Evolutionary conservation across 2,797 vertebrate genomes (phyloP).

Genomic region (Characodon lateralis): DNA sequence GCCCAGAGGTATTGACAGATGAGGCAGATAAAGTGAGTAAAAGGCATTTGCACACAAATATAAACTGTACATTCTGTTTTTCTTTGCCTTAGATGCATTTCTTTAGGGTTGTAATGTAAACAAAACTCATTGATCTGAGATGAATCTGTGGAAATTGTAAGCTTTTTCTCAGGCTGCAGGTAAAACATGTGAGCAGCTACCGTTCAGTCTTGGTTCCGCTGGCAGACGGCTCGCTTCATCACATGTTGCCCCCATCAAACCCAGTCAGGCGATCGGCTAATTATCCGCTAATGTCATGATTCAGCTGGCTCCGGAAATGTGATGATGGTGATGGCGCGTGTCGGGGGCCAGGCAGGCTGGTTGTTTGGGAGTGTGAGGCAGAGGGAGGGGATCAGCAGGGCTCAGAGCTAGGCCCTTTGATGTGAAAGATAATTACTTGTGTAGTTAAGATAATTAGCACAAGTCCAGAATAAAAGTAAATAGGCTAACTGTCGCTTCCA

Average conservation of each 20-base stretch:
- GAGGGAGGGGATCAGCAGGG: slow-evolving; percentile 49
- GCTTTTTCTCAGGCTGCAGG: slow-evolving; percentile 20
- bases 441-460: slow-evolving; percentile 80
- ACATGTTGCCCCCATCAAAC: slow-evolving; percentile 67
- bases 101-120: slow-evolving; percentile 34
- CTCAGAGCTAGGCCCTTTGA: slow-evolving; percentile 79
- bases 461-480: slow-evolving; percentile 81
- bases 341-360: slow-evolving; percentile 18
- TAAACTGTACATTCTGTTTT: not conserved
- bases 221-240: slow-evolving; percentile 30
- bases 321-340: slow-evolving; percentile 58
- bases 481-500: slow-evolving; percentile 69
- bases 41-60: slow-evolving; percentile 18
- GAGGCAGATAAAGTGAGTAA: slow-evolving; percentile 21
- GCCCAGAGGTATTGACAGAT: slow-evolving; percentile 21
- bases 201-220: slow-evolving; percentile 21
- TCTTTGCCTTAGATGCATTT: slow-evolving; percentile 13
- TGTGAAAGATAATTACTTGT: slow-evolving; percentile 85
- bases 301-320: slow-evolving; percentile 70
- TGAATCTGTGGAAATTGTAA: slow-evolving; percentile 33
- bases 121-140: slow-evolving; percentile 45
- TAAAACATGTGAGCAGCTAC: slow-evolving; percentile 35
- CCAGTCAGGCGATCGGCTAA: slow-evolving; percentile 76
- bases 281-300: slow-evolving; percentile 79
- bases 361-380: slow-evolving; percentile 18